A percentile compares a stretch with the other conserved stretches of the same genome.
These are phyloP conservation scores for Himalopsyche japonica DNA, from an alignment of 2,888 invertebrate species.

Conservation along the genomic window DNA sequence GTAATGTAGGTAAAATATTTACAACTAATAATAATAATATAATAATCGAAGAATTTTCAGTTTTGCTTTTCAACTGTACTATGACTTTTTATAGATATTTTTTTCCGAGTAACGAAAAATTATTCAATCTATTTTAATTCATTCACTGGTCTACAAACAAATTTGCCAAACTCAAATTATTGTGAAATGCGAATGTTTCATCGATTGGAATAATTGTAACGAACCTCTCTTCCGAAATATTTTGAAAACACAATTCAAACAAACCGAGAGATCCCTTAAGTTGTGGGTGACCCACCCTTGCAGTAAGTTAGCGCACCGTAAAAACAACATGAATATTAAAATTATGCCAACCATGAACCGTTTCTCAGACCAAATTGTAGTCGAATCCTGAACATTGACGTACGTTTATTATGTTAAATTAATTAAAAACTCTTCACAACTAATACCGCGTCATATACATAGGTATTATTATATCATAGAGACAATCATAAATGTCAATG, in stretches of 20 bases:
- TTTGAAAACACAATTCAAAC: background rate
- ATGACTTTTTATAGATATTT: too few species aligned
- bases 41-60: too few species aligned
- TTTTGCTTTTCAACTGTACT: too few species aligned
- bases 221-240: background rate
- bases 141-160: background rate
- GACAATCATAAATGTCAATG: too few species aligned
- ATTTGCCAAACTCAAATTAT: background rate
- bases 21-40: too few species aligned
- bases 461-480: too few species aligned
- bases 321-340: background rate
- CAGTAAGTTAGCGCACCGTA: background rate
- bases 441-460: too few species aligned
- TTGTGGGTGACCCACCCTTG: background rate
- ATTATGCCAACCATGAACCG: background rate
- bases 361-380: background rate
- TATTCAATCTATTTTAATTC: too few species aligned
- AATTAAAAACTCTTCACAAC: too few species aligned
- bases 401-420: too few species aligned
- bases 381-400: background rate
- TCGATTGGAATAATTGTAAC: background rate
- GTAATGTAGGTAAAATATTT: too few species aligned
- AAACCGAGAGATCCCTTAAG: background rate
- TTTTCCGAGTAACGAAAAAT: too few species aligned
- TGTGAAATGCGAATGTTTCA: background rate